These are phyloP conservation scores for Lasiommata megera DNA, from an alignment of 2,888 invertebrate genomes.

Conservation along the genomic window DNA sequence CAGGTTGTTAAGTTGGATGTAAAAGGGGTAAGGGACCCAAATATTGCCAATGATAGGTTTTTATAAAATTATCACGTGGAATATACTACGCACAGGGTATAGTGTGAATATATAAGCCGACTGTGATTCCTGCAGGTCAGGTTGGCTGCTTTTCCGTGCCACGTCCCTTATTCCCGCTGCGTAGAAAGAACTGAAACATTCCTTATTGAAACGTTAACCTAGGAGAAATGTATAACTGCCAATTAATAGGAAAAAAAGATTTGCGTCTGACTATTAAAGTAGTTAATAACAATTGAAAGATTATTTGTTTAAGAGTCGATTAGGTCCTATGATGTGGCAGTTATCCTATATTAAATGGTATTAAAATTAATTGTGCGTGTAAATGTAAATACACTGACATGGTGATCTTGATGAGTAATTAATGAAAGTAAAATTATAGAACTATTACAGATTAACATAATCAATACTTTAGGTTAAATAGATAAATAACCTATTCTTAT, in stretches of 20 bases:
- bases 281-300: constrained; percentile 22
- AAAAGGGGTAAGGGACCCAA: constrained; percentile 72
- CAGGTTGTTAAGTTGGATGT: constrained; percentile 64
- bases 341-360: constrained; percentile 46
- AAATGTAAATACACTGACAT: constrained; percentile 71
- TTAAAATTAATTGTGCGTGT: constrained; percentile 64
- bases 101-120: constrained; percentile 63
- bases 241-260: constrained; percentile 49
- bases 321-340: constrained; percentile 60
- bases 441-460: constrained; percentile 76
- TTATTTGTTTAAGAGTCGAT: constrained; percentile 27
- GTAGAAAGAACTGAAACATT: constrained; percentile 73
- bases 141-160: constrained; percentile 58
- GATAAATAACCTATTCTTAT: constrained; percentile 69
- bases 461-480: constrained; percentile 75
- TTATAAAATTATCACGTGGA: constrained; percentile 67
- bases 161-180: constrained; percentile 71
- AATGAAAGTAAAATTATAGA: constrained; percentile 67
- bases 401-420: constrained; percentile 57
- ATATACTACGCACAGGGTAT: constrained; percentile 77
- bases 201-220: constrained; percentile 63
- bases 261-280: constrained; percentile 22
- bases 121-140: constrained; percentile 43
- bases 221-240: constrained; percentile 67
- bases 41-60: constrained; percentile 70